Evolutionary conservation across 2,113 vertebrate species (phyloP).

Genomic region (Pachypanchax playfairii): DNA sequence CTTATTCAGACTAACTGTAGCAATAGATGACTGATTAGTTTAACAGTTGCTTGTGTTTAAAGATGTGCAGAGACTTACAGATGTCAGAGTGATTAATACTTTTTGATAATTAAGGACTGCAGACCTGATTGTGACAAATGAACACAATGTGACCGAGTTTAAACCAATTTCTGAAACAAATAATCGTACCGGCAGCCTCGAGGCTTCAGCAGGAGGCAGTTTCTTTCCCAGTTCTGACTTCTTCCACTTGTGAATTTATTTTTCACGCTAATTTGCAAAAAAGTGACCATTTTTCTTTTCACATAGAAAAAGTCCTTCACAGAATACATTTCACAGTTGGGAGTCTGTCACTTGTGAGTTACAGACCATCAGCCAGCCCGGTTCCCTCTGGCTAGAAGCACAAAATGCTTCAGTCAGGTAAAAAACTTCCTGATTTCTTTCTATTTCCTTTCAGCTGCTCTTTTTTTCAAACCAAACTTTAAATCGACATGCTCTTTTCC

Average conservation of each 20-base stretch:
- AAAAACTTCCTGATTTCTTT: not conserved
- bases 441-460: not conserved
- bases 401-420: conserved; percentile 9
- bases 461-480: conserved; percentile 10
- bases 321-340: conserved; percentile 27
- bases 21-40: conserved; percentile 51
- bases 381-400: conserved; percentile 21
- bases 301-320: not conserved
- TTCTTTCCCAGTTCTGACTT: not conserved
- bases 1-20: conserved; percentile 10
- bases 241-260: conserved; percentile 22
- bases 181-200: not conserved
- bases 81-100: conserved; percentile 24
- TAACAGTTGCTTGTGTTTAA: conserved; percentile 18
- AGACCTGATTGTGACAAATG: conserved; percentile 16
- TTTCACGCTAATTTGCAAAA: conserved; percentile 30
- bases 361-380: conserved; percentile 9
- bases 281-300: not conserved
- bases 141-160: not conserved
- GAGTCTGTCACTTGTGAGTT: conserved; percentile 30
- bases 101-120: conserved; percentile 28
- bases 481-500: not conserved
- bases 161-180: not conserved
- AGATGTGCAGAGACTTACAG: conserved; percentile 26
- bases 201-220: not conserved